phyloP scores from a whole-genome alignment of 1,140 invertebrate genomes.

The Eriosoma lanigerum region DNA sequence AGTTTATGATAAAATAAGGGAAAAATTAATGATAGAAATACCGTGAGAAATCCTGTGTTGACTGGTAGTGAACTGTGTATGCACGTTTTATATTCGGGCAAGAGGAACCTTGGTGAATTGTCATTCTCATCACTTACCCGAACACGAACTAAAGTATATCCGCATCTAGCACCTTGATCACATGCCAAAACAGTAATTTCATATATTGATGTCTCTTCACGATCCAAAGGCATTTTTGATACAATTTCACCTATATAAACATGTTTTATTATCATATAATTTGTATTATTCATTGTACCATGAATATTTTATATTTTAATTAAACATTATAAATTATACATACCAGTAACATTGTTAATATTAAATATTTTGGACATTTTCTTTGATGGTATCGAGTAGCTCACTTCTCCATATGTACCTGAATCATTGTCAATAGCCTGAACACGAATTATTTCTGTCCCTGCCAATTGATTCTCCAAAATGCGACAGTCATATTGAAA shows the following conservation, averaged over 20 bases:
- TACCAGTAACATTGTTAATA: constrained; percentile 72
- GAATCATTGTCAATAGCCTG: constrained; percentile 79
- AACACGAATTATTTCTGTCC: constrained; percentile 72
- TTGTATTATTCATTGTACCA: too few relatives aligned
- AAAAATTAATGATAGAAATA: constrained; percentile 58
- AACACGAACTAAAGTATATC: constrained; percentile 77
- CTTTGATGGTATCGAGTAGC: constrained; percentile 80
- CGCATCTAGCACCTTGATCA: constrained; percentile 79
- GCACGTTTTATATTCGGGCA: constrained; percentile 77
- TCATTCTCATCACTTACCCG: constrained; percentile 84
- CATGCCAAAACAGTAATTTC: constrained; percentile 81
- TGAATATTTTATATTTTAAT: not conserved
- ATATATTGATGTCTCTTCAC: constrained; percentile 74
- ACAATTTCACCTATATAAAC: constrained; percentile 70
- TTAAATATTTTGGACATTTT: constrained; percentile 74
- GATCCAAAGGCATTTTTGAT: constrained; percentile 74
- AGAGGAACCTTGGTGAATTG: constrained; percentile 77
- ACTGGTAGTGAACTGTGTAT: constrained; percentile 67
- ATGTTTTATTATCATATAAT: not conserved
- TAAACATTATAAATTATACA: constrained; percentile 23
- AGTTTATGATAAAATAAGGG: not conserved
- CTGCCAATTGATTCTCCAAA: constrained; percentile 78
- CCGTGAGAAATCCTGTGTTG: constrained; percentile 69
- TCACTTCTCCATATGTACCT: constrained; percentile 75
- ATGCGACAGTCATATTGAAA: constrained; percentile 74